Conservation (phyloP, 2,113 vertebrate genomes). For the Sclerurus mexicanus region DNA sequence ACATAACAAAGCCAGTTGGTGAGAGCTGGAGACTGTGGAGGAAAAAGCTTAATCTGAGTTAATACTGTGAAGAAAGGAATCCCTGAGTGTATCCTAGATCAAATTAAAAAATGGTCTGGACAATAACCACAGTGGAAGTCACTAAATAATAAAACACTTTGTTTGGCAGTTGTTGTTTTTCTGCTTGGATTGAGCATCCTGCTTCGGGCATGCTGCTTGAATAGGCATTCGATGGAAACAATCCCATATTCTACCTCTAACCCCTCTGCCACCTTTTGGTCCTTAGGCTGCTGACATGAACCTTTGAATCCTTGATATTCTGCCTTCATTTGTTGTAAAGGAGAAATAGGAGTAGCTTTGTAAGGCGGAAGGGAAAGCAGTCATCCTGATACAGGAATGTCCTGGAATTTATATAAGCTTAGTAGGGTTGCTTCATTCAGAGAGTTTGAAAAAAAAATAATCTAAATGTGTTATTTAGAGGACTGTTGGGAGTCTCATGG, state of each 20-base stretch:
- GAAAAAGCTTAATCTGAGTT: not conserved
- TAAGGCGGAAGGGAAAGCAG: not conserved
- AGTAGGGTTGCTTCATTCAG: not conserved
- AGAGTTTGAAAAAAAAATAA: not conserved
- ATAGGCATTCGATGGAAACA: not conserved
- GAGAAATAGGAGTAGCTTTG: not conserved
- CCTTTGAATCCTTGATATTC: not conserved
- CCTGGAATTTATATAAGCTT: not conserved
- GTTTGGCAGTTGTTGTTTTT: not conserved
- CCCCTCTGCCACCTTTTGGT: accelerated
- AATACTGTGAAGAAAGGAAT: not conserved
- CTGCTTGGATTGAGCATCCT: not conserved
- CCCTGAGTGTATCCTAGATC: not conserved
- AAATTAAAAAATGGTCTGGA: not conserved
- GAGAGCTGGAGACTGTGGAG: not conserved
- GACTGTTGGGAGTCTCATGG: not conserved
- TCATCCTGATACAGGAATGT: not conserved
- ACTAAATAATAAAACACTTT: not conserved
- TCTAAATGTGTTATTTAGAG: not conserved
- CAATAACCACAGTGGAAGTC: not conserved
- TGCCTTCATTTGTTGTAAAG: not conserved
- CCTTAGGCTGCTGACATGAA: not conserved
- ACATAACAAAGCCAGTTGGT: not conserved
- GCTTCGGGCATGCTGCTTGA: not conserved
- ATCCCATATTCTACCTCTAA: not conserved